Base-by-base conservation (phyloP, 1,140 invertebrate species). In the Pachypeltis micranthus region DNA sequence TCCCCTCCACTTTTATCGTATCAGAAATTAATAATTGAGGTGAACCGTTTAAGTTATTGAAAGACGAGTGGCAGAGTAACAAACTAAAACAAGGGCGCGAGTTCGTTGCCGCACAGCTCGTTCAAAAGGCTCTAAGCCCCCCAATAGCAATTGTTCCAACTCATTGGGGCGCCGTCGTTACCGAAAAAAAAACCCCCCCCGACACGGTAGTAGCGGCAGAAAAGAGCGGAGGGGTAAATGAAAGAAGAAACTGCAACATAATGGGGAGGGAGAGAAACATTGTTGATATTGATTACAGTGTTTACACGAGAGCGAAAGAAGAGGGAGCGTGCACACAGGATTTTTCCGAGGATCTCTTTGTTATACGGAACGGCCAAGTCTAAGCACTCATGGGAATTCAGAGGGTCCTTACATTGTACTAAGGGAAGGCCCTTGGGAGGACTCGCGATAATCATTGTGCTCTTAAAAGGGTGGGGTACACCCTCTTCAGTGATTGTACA, bases 261-360 rank as follows among this genome's bases (percentile, higher is more conserved):
- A 51, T 51, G 47, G 47, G 47, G 47, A 39, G n/a, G n/a, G n/a
- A 39, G 34, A 51, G 47, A 51, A 51, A 51, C 47, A 51, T 51
- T 51, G 47, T 51, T 51, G 47, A 51, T 51, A 51, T 51, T 51
- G 47, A 51, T 51, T 51, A 51, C 47, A 21, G 47, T 51, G 47
- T 51, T 51, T 51, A 51, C 47, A 51, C 47, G 7, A n/a, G n/a
- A n/a, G 34, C n/a, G 7, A 39, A 7, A 39, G 34, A n/a, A 39
- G 47, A 21, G 47, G 47, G 19, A 4, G 47, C 47, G 47, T 51
- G 47, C 47, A 14, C 47, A n/a, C n/a, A n/a, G n/a, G 47, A 4
- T 51, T 7, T 21, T 51, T 21, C 31, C 31, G 7, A 7, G 31
- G 7, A 16, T 7, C 31, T 39, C 16, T 39, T 39, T 7, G 7